Base-by-base conservation (phyloP, 2,797 vertebrate genomes). In the Rhinella marina region DNA sequence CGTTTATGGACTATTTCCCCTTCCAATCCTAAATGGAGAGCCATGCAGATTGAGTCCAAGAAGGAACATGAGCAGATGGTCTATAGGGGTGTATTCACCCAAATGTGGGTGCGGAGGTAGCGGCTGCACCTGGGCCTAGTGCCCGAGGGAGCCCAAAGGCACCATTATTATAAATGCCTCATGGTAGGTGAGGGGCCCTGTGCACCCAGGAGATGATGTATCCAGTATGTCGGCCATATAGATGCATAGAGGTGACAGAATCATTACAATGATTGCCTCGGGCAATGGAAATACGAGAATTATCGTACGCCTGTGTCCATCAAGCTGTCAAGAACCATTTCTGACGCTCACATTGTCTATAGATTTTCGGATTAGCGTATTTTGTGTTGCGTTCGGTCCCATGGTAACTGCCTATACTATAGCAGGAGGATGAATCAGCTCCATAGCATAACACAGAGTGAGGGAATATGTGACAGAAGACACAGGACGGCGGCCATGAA, bases 401-500 rank as follows among this genome's bases (percentile, higher is more conserved):
- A 77, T 52, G 13, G 72, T 48, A 62, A 64, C 57, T 8, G 73
- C 48, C 3, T 0, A 29, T 76, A 23, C 21, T 16, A 62, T 0
- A 17, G 61, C 32, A 62, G 64, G 23, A 23, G 56, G 29, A 29
- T 56, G 19, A 57, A 84, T 75, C 52, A 84, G 11, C 19, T 17
- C 52, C 17, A 50, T 21, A 75, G 72, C 83, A 62, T 75, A 54
- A 76, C 32, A 62, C 50, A 64, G 56, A 25, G 27, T 77, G 48
- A 75, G 75, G 82, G 41, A 13, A 75, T 17, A 75, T 75, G 59
- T 25, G 21, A 11, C 7, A 2, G 57, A 29, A 70, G 29, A 76
- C 61, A 61, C 54, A 75, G 21, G 82, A 57, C 21, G 25, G 48
- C 56, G 19, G 29, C 41, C 48, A 77, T 85, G 83, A 85, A 77